Evolutionary conservation across 2,113 vertebrate genomes (phyloP), one percentile per base, ranked within the genome.

Genomic region (Nycticorax nycticorax): DNA sequence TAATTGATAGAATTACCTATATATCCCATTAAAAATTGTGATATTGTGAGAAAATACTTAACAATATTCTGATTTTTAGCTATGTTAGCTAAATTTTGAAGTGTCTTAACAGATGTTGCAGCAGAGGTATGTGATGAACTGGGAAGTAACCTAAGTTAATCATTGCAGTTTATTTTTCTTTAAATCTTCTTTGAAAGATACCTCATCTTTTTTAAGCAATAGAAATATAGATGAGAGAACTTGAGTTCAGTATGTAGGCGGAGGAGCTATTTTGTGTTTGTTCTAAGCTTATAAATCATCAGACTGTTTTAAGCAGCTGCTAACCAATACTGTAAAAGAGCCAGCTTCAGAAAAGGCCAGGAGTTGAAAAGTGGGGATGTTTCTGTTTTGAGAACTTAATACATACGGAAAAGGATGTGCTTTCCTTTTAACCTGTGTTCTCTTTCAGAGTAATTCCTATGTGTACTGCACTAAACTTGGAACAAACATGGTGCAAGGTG

Each of bases 121-220:
- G 77, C 57, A 92, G 88, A 63, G 62, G 56, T 94, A 57, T 84
- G 7, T 52, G 57, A 57, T 77, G 23, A 66, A 84, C 67, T 89
- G 67, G 56, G 93, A 77, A 77, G 22, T 86, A 47, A 82, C 82
- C 91, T 91, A 90, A 71, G 93, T 95, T 96, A 85, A 96, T 85
- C 43, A 79, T 75, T 94, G 96, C 96, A 91, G 93, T 94, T 96
- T 96, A 92, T 93, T 78, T 94, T 96, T 92, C 93, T 90, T 95
- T 95, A 81, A 95, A 89, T 94, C 94, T 93, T 92, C 60, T 93
- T 64, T 87, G 62, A 96, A 73, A 77, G 89, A 97, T 98, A 98
- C 97, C 97, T 97, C 96, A 97, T 91, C 91, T 86, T 93, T 96
- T 96, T 92, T 94, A 73, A 80, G 84, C 81, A 97, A 92, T 95